Evolutionary conservation across 2,797 vertebrate genomes (phyloP).

Genomic region (Danio albolineatus): DNA sequence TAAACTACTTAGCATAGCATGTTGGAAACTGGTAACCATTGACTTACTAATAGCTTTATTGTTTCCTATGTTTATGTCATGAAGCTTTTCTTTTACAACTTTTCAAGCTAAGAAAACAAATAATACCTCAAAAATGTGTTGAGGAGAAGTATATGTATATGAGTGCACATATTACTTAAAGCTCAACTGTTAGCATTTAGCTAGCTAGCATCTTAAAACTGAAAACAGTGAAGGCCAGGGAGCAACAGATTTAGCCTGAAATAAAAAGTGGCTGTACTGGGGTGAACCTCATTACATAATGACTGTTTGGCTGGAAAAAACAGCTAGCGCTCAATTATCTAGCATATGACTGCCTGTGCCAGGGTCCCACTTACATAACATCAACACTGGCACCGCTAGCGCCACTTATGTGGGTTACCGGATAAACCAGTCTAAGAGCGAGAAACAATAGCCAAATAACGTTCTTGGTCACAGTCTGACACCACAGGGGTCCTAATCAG

Average conservation of each 20-base stretch:
- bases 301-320: slow-evolving; percentile 10
- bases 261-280: slow-evolving; percentile 1
- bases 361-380: slow-evolving; percentile 44
- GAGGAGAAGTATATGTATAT: not conserved
- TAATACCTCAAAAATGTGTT: not conserved
- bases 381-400: slow-evolving; percentile 21
- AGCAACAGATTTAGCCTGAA: slow-evolving; percentile 7
- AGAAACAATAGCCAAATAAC: slow-evolving; percentile 39
- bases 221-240: not conserved
- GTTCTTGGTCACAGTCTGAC: slow-evolving; percentile 35
- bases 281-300: slow-evolving; percentile 46
- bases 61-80: too few relatives aligned
- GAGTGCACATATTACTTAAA: not conserved
- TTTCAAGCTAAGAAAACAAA: not conserved
- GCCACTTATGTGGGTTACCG: slow-evolving; percentile 37
- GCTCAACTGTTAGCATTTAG: slow-evolving; percentile 16
- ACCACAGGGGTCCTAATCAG: slow-evolving; percentile 30
- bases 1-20: not conserved
- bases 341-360: slow-evolving; percentile 16
- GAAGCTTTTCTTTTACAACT: not conserved
- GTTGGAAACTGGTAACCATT: too few relatives aligned
- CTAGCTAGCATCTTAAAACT: slow-evolving; percentile 2
- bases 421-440: slow-evolving; percentile 33
- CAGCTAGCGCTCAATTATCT: slow-evolving; percentile 23
- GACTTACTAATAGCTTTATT: too few relatives aligned